Conservation (phyloP, 2,113 vertebrate genomes). For the Ramphastos sulfuratus region DNA sequence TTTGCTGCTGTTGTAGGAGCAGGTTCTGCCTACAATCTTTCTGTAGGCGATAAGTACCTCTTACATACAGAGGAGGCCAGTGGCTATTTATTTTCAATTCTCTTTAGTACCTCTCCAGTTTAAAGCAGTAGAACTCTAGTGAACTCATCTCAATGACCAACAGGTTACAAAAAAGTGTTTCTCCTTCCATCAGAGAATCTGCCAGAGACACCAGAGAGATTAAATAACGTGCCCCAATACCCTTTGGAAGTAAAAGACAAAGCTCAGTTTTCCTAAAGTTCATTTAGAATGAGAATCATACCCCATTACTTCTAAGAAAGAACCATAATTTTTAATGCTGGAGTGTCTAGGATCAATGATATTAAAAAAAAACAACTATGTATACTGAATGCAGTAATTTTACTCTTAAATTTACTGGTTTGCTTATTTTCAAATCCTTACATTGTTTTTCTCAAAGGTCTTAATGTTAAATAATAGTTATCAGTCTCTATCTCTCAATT, state of each 20-base stretch:
- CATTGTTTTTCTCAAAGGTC: not conserved
- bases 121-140: not conserved
- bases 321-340: not conserved
- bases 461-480: not conserved
- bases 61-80: not conserved
- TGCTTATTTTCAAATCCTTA: not conserved
- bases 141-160: not conserved
- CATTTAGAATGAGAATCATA: not conserved
- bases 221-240: not conserved
- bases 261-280: not conserved
- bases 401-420: not conserved
- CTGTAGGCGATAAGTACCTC: not conserved
- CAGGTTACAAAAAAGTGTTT: not conserved
- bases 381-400: not conserved
- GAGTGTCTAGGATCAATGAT: not conserved
- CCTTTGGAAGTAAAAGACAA: not conserved
- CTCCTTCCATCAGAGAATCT: not conserved
- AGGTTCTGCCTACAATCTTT: not conserved
- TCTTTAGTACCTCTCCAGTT: not conserved
- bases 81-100: not conserved
- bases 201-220: not conserved
- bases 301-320: not conserved
- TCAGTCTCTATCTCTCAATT: not conserved
- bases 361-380: not conserved
- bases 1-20: not conserved